Base-by-base conservation (phyloP, 2,797 vertebrate genomes). In the Nannoperca obscura region DNA sequence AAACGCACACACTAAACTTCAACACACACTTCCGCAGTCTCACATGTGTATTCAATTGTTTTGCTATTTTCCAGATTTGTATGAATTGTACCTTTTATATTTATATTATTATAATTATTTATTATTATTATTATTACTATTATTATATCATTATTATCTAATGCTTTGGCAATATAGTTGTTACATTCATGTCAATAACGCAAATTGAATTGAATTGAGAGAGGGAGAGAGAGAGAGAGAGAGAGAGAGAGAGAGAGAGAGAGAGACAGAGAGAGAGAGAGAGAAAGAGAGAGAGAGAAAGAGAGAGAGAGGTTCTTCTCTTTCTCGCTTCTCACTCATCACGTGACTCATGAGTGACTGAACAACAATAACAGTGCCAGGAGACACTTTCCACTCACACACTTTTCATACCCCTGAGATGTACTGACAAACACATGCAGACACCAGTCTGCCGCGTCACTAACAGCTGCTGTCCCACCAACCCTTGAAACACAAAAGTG, bases 381-480 rank as follows among this genome's bases (percentile, higher is more conserved):
- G 42, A 58, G 82, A 81, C 67, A 65, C 46, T 83, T 85, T 69
- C 74, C 63, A 57, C 17, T 71, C 52, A 60, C 20, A 78, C 76
- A 76, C 65, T 82, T 80, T 87, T 69, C 65, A 74, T 69, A 46
- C 69, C 63, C 71, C 76, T 68, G 74, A 69, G 61, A 64, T 57
- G 32, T 24, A 54, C 73, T 74, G 79, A 82, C 73, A 83, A 60
- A 86, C 62, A 69, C 77, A 81, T 49, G 27, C n/a, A 69, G 30
- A 59, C 42, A 46, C 46, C 20, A 15, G 55, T 74, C 40, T 40
- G 17, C n/a, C 4, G 13, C 81, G 85, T 77, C 84, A 84, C 58
- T 38, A 69, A 61, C 90, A 92, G 88, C 82, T 87, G 82, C 54
- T 79, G 58, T 71, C 20, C 69, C 34, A 19, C 40, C 9, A 40